A percentile compares a stretch with the other conserved stretches of the same genome.
Evolutionary conservation across 2,888 invertebrate species (phyloP).

Genomic region (Mesodorylaimus sp.): DNA sequence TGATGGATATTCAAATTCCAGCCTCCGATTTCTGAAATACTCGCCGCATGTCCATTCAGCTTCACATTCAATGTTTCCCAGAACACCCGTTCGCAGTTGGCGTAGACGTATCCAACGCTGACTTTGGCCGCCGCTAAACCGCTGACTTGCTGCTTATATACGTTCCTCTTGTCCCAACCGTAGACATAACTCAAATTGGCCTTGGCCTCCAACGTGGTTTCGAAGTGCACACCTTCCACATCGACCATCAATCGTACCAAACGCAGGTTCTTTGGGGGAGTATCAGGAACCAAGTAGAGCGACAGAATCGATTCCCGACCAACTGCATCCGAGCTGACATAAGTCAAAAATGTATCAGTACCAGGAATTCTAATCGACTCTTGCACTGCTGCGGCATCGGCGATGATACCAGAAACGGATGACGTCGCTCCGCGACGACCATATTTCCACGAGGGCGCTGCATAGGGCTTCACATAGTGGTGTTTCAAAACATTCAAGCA

Average conservation of each 20-base stretch:
- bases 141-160: constrained; percentile 91
- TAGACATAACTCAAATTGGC: constrained; percentile 84
- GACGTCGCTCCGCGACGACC: background rate
- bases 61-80: constrained; percentile 90
- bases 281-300: constrained; percentile 60
- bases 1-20: constrained; percentile 97
- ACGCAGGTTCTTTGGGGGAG: constrained; percentile 57
- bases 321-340: constrained; percentile 80
- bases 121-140: constrained; percentile 72
- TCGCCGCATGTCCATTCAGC: constrained; percentile 82
- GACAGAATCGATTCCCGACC: constrained; percentile 83
- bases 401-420: background rate
- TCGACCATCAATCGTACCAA: constrained; percentile 81
- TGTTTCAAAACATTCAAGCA: background rate
- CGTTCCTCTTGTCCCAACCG: constrained; percentile 92
- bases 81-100: constrained; percentile 56
- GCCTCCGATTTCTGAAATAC: constrained; percentile 86
- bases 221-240: constrained; percentile 75
- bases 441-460: background rate
- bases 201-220: constrained; percentile 83
- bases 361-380: constrained; percentile 83
- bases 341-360: constrained; percentile 62
- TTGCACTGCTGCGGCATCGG: constrained; percentile 41
- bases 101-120: constrained; percentile 78
- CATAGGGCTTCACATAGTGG: background rate